A percentile compares a stretch with the other conserved stretches of the same genome.
phyloP scores from a whole-genome alignment of 1,140 invertebrate species.

The Diachasmimorpha longicaudata region DNA sequence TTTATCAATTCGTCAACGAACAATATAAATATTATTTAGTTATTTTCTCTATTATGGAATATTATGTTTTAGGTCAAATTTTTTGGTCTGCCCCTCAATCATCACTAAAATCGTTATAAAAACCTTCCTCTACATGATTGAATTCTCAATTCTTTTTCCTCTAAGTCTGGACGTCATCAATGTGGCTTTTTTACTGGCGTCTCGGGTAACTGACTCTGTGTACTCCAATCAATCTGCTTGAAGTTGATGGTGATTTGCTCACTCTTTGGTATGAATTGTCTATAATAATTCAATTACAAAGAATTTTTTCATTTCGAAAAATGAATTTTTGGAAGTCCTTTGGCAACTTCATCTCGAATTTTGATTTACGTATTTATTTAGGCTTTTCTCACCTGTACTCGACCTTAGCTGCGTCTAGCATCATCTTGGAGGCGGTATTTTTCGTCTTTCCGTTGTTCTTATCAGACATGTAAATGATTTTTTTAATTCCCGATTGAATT shows the following conservation, averaged over 20 bases:
- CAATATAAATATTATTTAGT: background rate
- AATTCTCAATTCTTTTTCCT: too few species aligned
- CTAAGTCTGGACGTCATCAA: background rate
- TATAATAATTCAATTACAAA: conserved; percentile 46
- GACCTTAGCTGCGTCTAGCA: conserved; percentile 80
- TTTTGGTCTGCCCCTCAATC: too few species aligned
- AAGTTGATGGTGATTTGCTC: conserved; percentile 75
- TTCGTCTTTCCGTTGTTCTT: conserved; percentile 74
- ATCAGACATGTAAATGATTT: conserved; percentile 82
- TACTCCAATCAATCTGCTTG: conserved; percentile 64
- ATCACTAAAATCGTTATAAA: too few species aligned
- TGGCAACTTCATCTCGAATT: background rate
- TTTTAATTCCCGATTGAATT: conserved; percentile 91
- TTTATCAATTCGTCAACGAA: background rate
- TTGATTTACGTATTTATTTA: background rate
- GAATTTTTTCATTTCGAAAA: conserved; percentile 5
- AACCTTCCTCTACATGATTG: too few species aligned
- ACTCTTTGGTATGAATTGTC: conserved; percentile 71
- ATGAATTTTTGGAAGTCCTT: too few species aligned
- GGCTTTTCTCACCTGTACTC: conserved; percentile 64
- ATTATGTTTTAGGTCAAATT: background rate
- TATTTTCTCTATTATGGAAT: background rate
- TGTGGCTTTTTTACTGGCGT: background rate
- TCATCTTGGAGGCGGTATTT: conserved; percentile 77
- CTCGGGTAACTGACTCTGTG: conserved; percentile 58